Evolutionary conservation across 2,888 invertebrate species (phyloP).

Genomic region (Sthenelais limicola): DNA sequence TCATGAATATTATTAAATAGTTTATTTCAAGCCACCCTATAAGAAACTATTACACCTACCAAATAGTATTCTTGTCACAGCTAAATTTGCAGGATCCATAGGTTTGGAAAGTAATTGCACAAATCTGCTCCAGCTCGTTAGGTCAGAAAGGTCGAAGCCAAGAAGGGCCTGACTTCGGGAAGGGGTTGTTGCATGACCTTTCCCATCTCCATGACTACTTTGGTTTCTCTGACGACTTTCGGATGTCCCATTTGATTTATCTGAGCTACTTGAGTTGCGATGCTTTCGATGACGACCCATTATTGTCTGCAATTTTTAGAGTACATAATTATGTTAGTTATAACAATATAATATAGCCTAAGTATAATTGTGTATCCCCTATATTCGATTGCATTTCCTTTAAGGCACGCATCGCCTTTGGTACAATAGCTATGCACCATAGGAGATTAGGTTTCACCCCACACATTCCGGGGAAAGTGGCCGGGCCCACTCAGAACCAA

Average conservation of each 20-base stretch:
- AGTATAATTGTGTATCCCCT: too few species aligned
- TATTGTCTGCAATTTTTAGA: too few species aligned
- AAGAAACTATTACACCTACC: constrained; percentile 78
- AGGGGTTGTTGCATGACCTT: neutral
- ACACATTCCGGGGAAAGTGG: too few species aligned
- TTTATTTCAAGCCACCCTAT: neutral
- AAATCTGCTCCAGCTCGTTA: constrained; percentile 77
- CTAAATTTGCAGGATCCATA: constrained; percentile 83
- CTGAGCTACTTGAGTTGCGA: constrained; percentile 22
- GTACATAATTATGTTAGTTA: too few species aligned
- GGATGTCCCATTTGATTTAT: constrained; percentile 2
- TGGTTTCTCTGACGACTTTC: neutral
- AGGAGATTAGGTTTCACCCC: too few species aligned
- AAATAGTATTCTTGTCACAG: constrained; percentile 84
- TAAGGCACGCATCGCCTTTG: too few species aligned
- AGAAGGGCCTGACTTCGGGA: constrained; percentile 52
- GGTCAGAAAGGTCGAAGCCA: constrained; percentile 57
- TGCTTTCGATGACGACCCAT: constrained; percentile 25
- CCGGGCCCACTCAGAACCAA: too few species aligned
- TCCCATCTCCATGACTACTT: neutral
- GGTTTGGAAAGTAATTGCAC: constrained; percentile 83
- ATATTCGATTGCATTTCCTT: too few species aligned
- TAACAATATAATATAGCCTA: too few species aligned
- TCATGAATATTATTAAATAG: too few species aligned
- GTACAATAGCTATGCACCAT: too few species aligned